Percentiles rank a stretch among this genome's conserved stretches.
Conservation (phyloP, 2,113 vertebrate species). For the Osmerus mordax region DNA sequence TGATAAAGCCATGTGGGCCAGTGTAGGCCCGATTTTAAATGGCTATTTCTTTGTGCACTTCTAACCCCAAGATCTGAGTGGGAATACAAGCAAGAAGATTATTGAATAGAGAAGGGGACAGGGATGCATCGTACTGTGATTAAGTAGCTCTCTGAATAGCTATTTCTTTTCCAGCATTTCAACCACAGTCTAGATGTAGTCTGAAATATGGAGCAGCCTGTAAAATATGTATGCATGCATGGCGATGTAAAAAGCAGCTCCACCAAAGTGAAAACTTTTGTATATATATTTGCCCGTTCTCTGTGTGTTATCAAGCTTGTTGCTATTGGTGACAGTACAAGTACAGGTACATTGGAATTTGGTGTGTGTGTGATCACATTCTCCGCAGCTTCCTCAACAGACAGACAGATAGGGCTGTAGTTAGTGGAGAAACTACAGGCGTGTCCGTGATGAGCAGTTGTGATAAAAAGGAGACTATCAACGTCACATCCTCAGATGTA, state of each 20-base stretch:
- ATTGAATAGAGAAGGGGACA: constrained; percentile 19
- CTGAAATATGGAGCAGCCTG: neutral
- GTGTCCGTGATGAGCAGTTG: constrained; percentile 52
- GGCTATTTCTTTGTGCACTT: constrained; percentile 38
- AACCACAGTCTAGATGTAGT: neutral
- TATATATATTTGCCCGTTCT: neutral
- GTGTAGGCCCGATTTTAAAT: constrained; percentile 47
- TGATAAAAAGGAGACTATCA: constrained; percentile 50
- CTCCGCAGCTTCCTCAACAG: constrained; percentile 51
- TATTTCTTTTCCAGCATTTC: constrained; percentile 17
- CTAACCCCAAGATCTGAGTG: constrained; percentile 40
- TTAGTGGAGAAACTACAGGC: constrained; percentile 54
- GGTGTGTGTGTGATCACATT: neutral
- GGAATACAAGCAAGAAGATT: constrained; percentile 26
- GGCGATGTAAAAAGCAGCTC: neutral
- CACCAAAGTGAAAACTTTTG: neutral
- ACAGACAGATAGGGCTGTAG: constrained; percentile 42
- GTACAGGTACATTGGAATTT: neutral
- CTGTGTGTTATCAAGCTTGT: neutral
- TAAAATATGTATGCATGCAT: neutral
- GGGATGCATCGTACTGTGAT: constrained; percentile 23
- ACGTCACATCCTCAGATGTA: constrained; percentile 14
- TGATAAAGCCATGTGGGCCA: constrained; percentile 44
- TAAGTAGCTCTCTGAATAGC: constrained; percentile 24
- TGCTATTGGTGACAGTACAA: neutral